These are phyloP conservation scores for Sphinx pinastri DNA, from an alignment of 2,888 invertebrate genomes.

Conservation along the genomic window DNA sequence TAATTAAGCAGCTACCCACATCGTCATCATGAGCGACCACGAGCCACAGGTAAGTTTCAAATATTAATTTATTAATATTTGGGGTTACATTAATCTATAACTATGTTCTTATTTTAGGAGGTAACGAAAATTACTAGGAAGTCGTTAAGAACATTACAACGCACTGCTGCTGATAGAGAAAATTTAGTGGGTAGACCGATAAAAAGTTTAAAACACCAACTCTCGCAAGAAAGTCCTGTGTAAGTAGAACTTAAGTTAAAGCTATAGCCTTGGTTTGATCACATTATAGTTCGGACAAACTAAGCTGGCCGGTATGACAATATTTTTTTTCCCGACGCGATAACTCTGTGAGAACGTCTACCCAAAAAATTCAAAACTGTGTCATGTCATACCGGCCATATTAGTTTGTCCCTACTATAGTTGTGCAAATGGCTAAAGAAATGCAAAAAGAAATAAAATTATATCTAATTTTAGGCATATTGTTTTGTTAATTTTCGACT, in stretches of 20 bases:
- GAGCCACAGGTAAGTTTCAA: slow-evolving; percentile 1
- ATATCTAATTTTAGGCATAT: no score
- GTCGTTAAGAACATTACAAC: slow-evolving; percentile 90
- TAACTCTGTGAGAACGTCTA: no score
- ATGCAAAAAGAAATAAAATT: no score
- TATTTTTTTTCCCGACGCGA: no score
- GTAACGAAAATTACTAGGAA: slow-evolving; percentile 73
- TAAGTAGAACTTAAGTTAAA: slow-evolving; percentile 53
- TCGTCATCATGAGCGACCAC: slow-evolving; percentile 18
- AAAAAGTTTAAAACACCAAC: slow-evolving; percentile 77
- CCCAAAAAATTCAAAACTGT: no score
- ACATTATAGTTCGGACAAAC: neutral
- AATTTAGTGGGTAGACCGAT: slow-evolving; percentile 88
- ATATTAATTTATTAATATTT: neutral
- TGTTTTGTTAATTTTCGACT: no score
- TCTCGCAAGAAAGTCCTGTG: slow-evolving; percentile 78
- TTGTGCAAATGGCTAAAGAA: neutral
- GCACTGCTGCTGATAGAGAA: slow-evolving; percentile 88
- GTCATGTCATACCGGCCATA: no score
- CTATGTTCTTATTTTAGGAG: slow-evolving; percentile 17
- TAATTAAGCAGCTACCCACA: neutral
- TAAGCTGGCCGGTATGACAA: no score
- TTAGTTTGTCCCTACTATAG: neutral
- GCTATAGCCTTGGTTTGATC: neutral
- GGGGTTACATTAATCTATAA: neutral